These are phyloP conservation scores for Lepidonotus clava DNA, from an alignment of 2,888 invertebrate species.

Conservation along the genomic window DNA sequence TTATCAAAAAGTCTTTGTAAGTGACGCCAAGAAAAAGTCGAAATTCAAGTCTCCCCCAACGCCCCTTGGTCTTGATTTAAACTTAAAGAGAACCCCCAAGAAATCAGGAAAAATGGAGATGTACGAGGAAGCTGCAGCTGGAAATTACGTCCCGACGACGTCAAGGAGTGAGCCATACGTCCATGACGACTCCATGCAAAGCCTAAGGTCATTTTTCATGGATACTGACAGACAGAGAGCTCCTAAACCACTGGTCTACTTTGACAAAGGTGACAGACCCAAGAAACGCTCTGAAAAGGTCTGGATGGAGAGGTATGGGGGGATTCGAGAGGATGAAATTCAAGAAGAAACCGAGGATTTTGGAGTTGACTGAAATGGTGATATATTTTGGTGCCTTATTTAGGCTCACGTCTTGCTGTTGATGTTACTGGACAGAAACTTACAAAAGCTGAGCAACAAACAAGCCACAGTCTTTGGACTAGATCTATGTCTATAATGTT, in stretches of 20 bases:
- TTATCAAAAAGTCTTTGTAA: neutral
- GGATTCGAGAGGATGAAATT: too few relatives aligned
- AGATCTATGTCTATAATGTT: too few relatives aligned
- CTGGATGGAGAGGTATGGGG: conserved; percentile 14
- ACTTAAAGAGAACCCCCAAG: too few relatives aligned
- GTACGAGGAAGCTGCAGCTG: neutral
- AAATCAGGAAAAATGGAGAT: neutral
- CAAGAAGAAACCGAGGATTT: too few relatives aligned
- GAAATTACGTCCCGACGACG: neutral
- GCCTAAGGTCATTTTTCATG: neutral
- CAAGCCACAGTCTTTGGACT: too few relatives aligned
- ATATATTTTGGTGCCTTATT: too few relatives aligned
- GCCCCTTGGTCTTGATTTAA: too few relatives aligned
- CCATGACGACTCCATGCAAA: neutral
- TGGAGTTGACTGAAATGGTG: too few relatives aligned
- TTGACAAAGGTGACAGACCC: neutral
- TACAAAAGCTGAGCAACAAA: too few relatives aligned
- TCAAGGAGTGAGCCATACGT: neutral
- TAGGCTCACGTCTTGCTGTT: too few relatives aligned
- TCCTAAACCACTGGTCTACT: neutral
- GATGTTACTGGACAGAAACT: too few relatives aligned
- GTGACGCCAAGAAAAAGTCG: neutral
- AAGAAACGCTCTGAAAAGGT: neutral
- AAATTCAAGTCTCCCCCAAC: neutral
- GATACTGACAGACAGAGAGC: neutral